Percentiles rank a stretch among this genome's conserved stretches.
phyloP scores from a whole-genome alignment of 2,113 vertebrate genomes.

The Phyllostomus hastatus region DNA sequence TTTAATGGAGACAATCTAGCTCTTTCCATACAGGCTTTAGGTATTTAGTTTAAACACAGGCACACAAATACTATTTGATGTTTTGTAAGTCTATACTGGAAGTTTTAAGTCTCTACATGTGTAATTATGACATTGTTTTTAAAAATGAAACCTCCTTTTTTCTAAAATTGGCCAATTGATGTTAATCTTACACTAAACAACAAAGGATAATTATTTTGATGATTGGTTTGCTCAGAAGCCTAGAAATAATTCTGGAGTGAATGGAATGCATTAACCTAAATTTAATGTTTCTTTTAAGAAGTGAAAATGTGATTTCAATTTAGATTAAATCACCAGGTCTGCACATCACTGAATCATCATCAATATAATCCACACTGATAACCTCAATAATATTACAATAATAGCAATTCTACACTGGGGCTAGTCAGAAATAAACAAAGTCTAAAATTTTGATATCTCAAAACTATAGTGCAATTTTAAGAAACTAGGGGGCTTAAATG shows the following conservation, averaged over 20 bases:
- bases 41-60: background rate
- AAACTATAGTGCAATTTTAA: background rate
- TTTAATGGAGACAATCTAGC: background rate
- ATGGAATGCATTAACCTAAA: background rate
- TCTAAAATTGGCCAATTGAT: background rate
- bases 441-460: background rate
- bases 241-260: background rate
- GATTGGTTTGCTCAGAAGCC: background rate
- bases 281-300: conserved; percentile 49
- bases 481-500: background rate
- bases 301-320: conserved; percentile 55
- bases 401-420: background rate
- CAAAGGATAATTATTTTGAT: conserved; percentile 38
- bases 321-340: conserved; percentile 35
- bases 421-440: background rate
- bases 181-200: background rate
- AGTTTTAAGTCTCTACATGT: background rate
- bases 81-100: background rate
- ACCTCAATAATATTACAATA: background rate
- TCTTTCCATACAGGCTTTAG: background rate
- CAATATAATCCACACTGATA: background rate
- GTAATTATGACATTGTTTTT: background rate
- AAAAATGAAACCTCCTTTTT: background rate
- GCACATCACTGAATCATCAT: background rate
- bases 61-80: background rate